Evolutionary conservation across 2,888 invertebrate genomes (phyloP).

Genomic region (Aleiodes testaceus): DNA sequence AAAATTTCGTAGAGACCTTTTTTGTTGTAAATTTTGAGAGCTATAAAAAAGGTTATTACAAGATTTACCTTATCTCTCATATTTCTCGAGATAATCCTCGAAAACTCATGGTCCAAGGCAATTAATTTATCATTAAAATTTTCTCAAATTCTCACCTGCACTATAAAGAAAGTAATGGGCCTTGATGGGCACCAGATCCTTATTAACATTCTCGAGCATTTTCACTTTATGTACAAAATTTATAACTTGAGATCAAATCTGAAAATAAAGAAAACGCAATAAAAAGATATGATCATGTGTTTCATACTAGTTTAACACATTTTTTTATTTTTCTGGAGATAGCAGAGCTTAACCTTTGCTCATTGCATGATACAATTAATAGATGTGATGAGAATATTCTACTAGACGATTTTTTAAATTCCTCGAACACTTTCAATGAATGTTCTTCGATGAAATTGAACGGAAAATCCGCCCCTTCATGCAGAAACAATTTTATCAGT

Average conservation of each 20-base stretch:
- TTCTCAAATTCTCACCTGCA: conserved; percentile 79
- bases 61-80: no score
- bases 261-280: conserved; percentile 2
- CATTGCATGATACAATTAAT: neutral
- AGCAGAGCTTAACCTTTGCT: conserved; percentile 14
- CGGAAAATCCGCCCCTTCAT: no score
- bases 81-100: no score
- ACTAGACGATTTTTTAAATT: no score
- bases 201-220: conserved; percentile 77
- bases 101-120: no score
- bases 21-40: no score
- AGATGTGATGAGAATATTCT: neutral
- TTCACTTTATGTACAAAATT: conserved; percentile 54
- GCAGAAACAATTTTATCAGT: no score
- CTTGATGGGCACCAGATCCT: conserved; percentile 87
- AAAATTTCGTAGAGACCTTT: no score
- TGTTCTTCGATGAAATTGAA: no score
- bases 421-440: no score
- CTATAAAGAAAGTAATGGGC: conserved; percentile 91
- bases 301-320: neutral
- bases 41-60: no score
- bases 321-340: conserved; percentile 13
- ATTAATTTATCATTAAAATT: neutral
- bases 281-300: neutral
- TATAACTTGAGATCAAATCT: neutral